Evolutionary conservation across 2,113 vertebrate species (phyloP).

Genomic region (Poeciliopsis prolifica): DNA sequence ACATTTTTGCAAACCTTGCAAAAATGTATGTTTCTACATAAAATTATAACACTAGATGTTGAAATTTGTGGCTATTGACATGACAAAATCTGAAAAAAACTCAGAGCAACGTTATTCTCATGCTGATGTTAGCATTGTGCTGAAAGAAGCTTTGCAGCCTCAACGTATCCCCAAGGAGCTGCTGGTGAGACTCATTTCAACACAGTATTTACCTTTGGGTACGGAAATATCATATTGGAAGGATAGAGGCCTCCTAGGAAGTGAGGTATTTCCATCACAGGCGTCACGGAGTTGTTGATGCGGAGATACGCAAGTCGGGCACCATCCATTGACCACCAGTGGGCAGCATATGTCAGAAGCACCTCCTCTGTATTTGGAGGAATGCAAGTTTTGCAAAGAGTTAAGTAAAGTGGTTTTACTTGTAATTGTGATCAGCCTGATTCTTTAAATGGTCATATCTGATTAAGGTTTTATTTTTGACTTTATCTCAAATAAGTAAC

Average conservation of each 20-base stretch:
- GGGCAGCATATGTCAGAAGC: constrained; percentile 74
- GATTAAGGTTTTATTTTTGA: too few species aligned
- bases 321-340: constrained; percentile 86
- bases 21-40: too few species aligned
- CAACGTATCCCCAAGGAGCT: neutral
- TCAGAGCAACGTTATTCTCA: neutral
- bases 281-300: constrained; percentile 85
- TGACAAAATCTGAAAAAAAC: neutral
- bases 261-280: constrained; percentile 84
- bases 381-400: neutral
- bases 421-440: neutral
- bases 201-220: constrained; percentile 80
- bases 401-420: neutral
- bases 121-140: neutral
- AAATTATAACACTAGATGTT: too few species aligned
- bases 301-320: constrained; percentile 81
- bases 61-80: neutral
- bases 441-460: neutral
- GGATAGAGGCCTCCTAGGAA: constrained; percentile 84
- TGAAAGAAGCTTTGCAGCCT: neutral
- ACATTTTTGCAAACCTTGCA: too few species aligned
- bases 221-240: constrained; percentile 77
- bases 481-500: too few species aligned
- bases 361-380: constrained; percentile 78
- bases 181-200: neutral